These are phyloP conservation scores for Strix aluco DNA, from an alignment of 2,113 vertebrate species.

Conservation along the genomic window DNA sequence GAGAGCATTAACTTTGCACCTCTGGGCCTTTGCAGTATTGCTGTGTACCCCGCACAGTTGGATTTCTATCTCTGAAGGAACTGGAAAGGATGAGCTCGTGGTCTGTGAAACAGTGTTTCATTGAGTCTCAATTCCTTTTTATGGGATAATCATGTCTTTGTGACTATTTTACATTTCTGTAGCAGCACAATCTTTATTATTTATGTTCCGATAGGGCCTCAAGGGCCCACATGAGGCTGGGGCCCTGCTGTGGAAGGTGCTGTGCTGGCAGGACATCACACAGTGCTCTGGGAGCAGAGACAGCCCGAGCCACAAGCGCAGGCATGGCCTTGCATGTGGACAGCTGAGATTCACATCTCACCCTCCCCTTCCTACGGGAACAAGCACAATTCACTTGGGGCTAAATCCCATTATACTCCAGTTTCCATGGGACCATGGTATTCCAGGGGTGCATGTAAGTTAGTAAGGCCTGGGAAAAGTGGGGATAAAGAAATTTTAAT, in stretches of 20 bases:
- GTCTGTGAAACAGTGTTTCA: background rate
- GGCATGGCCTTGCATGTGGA: background rate
- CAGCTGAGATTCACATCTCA: background rate
- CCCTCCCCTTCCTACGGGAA: background rate
- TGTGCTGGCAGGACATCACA: background rate
- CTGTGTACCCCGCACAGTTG: background rate
- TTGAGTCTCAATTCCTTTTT: background rate
- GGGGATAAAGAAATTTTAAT: background rate
- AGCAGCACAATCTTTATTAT: background rate
- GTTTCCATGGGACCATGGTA: background rate
- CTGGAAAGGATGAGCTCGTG: background rate
- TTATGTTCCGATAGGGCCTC: fast-evolving
- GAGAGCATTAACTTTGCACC: background rate
- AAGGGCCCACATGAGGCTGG: background rate
- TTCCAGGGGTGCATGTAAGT: background rate
- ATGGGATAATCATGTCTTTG: background rate
- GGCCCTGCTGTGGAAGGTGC: background rate
- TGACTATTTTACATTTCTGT: background rate
- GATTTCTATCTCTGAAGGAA: background rate
- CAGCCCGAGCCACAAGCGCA: background rate
- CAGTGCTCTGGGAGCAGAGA: background rate
- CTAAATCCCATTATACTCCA: background rate
- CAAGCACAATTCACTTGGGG: background rate
- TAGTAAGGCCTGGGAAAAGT: background rate
- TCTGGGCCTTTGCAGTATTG: background rate